Evolutionary conservation across 2,113 vertebrate species (phyloP).

Genomic region (Laticauda colubrina): DNA sequence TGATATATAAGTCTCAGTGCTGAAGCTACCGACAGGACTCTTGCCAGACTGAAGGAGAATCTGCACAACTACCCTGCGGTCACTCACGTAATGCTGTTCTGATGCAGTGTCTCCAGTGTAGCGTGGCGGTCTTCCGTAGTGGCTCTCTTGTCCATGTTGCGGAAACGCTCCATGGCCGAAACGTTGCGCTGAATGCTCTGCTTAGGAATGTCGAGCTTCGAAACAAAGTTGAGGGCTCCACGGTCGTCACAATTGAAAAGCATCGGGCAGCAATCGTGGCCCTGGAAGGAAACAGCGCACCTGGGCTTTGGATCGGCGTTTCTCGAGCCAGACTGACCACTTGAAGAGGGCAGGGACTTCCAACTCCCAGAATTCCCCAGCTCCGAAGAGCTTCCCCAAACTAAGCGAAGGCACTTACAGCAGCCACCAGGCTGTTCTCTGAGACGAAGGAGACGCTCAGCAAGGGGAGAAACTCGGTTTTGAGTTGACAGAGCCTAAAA

Average conservation of each 20-base stretch:
- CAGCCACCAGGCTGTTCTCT: constrained; percentile 94
- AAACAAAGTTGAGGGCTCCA: constrained; percentile 87
- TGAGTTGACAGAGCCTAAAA: constrained; percentile 90
- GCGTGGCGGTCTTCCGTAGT: constrained; percentile 96
- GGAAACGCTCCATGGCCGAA: constrained; percentile 98
- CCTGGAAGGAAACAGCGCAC: constrained; percentile 67
- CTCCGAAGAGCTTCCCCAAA: background rate
- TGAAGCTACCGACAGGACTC: background rate
- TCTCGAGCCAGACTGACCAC: background rate
- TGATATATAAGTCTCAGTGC: no score
- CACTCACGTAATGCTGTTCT: constrained; percentile 98
- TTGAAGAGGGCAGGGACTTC: no score
- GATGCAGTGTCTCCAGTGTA: constrained; percentile 94
- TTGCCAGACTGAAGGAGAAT: background rate
- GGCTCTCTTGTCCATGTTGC: constrained; percentile 98
- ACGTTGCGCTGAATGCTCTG: constrained; percentile 98
- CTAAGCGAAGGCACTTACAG: constrained; percentile 77
- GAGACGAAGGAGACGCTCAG: constrained; percentile 95
- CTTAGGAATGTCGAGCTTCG: constrained; percentile 96
- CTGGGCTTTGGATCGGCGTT: background rate
- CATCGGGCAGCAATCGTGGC: constrained; percentile 98
- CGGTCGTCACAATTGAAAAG: constrained; percentile 93
- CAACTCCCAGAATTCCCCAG: background rate
- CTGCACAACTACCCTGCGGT: rapidly evolving
- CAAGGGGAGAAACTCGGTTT: constrained; percentile 96